Evolutionary conservation across 2,888 invertebrate species (phyloP).

Genomic region (Yponomeuta evonymella): DNA sequence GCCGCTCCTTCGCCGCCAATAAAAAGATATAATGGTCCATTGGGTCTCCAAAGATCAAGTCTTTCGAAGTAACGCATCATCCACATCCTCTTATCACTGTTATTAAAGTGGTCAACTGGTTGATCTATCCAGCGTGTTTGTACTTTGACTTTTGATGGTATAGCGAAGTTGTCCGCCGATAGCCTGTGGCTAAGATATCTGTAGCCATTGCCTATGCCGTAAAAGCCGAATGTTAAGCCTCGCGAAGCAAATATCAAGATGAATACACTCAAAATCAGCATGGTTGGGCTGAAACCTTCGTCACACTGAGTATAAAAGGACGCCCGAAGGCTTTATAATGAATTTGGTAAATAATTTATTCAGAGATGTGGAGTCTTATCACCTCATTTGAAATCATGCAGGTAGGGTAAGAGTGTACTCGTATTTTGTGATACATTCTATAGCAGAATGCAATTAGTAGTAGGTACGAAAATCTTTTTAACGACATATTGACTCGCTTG

Average conservation of each 20-base stretch:
- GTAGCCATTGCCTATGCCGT: conserved; percentile 33
- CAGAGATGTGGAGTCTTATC: background rate
- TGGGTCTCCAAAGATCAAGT: conserved; percentile 42
- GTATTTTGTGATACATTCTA: background rate
- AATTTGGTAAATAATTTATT: background rate
- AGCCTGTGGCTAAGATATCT: conserved; percentile 38
- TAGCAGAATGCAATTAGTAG: background rate
- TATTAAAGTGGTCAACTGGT: conserved; percentile 54
- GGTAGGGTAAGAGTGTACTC: background rate
- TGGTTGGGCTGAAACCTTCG: background rate
- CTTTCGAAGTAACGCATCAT: conserved; percentile 58
- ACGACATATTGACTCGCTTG: no score
- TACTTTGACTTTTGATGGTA: conserved; percentile 19
- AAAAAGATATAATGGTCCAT: conserved; percentile 53
- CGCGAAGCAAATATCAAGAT: conserved; percentile 11
- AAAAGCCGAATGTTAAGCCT: conserved; percentile 31
- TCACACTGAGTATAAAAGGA: background rate
- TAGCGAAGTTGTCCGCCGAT: conserved; percentile 26
- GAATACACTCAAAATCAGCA: background rate
- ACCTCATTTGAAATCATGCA: background rate
- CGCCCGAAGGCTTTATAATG: background rate
- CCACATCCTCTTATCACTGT: conserved; percentile 43
- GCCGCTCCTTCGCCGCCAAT: conserved; percentile 54
- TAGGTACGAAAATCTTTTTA: no score
- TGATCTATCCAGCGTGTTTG: conserved; percentile 47